Evolutionary conservation across 2,113 vertebrate species (phyloP).

Genomic region (Eretmochelys imbricata): DNA sequence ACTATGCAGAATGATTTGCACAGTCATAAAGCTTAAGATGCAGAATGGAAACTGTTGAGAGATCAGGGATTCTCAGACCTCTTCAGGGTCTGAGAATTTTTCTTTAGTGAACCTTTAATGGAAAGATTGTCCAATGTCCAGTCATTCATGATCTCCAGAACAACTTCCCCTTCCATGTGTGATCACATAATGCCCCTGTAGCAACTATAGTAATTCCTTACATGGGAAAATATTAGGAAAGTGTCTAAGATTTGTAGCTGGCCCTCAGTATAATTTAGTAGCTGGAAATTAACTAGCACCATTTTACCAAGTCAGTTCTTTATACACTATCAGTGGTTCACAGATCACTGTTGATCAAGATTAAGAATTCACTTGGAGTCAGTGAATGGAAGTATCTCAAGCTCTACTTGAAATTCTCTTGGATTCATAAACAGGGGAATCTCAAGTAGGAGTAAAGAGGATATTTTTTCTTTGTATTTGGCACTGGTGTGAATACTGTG

Average conservation of each 20-base stretch:
- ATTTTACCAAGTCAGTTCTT: not conserved
- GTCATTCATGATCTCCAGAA: not conserved
- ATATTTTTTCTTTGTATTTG: not conserved
- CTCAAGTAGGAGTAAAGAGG: not conserved
- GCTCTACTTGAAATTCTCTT: not conserved
- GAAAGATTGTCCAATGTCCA: not conserved
- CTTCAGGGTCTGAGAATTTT: not conserved
- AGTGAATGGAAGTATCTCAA: not conserved
- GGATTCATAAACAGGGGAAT: not conserved
- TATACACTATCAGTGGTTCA: not conserved
- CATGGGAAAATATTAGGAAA: not conserved
- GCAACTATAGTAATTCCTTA: not conserved
- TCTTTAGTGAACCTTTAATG: not conserved
- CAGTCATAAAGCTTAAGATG: not conserved
- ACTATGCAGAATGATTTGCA: not conserved
- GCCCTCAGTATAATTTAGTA: not conserved
- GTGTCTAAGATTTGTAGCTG: not conserved
- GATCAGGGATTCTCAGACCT: not conserved
- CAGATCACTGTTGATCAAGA: not conserved
- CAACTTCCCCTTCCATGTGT: not conserved
- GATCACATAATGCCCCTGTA: not conserved
- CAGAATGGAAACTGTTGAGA: not conserved
- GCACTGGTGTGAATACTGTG: not conserved
- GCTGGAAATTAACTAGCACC: not conserved
- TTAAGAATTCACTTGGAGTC: not conserved